A percentile compares a stretch with the other conserved stretches of the same genome.
phyloP scores from a whole-genome alignment of 92 coral and sea anemone genomes.

The Muricea muricata region DNA sequence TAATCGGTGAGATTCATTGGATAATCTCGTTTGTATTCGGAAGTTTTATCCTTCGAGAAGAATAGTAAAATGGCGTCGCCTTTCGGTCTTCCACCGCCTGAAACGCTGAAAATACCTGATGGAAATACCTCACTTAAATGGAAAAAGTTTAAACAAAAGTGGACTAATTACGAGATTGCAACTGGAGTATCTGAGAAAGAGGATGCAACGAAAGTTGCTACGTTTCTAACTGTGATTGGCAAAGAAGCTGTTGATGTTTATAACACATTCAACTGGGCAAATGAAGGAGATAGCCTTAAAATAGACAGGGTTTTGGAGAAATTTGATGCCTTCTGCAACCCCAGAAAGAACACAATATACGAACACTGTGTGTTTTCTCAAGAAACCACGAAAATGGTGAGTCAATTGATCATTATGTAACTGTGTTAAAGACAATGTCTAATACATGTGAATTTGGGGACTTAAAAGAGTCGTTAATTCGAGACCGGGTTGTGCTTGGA shows the following conservation, averaged over 20 bases:
- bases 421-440: constrained; percentile 46
- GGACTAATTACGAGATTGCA: constrained; percentile 53
- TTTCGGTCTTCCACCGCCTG: constrained; percentile 45
- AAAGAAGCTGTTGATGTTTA: constrained; percentile 57
- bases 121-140: constrained; percentile 48
- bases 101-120: constrained; percentile 9
- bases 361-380: constrained; percentile 55
- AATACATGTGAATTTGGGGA: constrained; percentile 57
- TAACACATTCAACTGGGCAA: constrained; percentile 53
- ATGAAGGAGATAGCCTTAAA: constrained; percentile 42
- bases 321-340: constrained; percentile 55
- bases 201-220: constrained; percentile 35
- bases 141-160: constrained; percentile 53
- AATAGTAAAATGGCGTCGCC: constrained; percentile 30
- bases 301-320: constrained; percentile 55
- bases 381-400: constrained; percentile 55
- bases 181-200: constrained; percentile 50
- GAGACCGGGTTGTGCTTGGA: constrained; percentile 61
- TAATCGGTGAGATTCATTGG: not conserved
- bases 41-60: not conserved
- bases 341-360: constrained; percentile 56
- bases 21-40: not conserved
- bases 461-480: constrained; percentile 63
- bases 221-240: constrained; percentile 48
- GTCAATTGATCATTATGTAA: constrained; percentile 59